Conservation (phyloP, 2,113 vertebrate genomes). For the Panurus biarmicus region DNA sequence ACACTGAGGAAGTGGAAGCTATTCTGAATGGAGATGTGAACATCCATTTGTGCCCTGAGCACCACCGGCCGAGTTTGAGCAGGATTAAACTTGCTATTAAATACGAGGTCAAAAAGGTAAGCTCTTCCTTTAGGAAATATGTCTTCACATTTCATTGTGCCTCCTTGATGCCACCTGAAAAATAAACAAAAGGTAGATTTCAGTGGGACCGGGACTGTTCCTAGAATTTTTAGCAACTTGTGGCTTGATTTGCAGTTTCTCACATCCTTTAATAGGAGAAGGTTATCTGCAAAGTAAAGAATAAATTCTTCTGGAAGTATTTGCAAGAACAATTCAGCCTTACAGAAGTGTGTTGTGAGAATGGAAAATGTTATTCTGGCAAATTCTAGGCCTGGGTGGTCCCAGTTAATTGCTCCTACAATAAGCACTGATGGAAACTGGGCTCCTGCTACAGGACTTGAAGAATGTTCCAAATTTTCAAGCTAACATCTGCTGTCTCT, state of each 20-base stretch:
- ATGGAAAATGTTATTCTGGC: constrained; percentile 16
- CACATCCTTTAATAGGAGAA: not conserved
- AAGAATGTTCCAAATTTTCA: constrained; percentile 2
- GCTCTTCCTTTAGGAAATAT: not conserved
- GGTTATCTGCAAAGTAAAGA: not conserved
- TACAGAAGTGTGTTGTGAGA: not conserved
- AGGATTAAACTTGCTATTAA: constrained; percentile 94
- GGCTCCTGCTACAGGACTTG: not conserved
- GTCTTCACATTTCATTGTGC: not conserved
- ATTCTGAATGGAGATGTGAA: constrained; percentile 94
- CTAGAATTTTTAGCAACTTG: accelerated
- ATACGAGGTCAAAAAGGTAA: constrained; percentile 97
- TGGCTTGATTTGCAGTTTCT: not conserved
- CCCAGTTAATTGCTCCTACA: constrained; percentile 49
- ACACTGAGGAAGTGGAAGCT: constrained; percentile 96
- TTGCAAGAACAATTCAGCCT: not conserved
- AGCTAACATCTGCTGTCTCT: constrained; percentile 46
- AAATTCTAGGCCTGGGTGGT: constrained; percentile 10
- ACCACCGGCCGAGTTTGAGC: constrained; percentile 89
- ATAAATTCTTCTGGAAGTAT: not conserved
- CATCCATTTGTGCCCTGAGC: constrained; percentile 78
- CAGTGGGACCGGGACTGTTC: not conserved
- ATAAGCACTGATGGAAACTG: constrained; percentile 59
- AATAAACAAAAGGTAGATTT: not conserved
- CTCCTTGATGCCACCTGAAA: not conserved